Evolutionary conservation across 2,888 invertebrate genomes (phyloP), one percentile per base, ranked within the genome.

Genomic region (Epicampocera succincta): DNA sequence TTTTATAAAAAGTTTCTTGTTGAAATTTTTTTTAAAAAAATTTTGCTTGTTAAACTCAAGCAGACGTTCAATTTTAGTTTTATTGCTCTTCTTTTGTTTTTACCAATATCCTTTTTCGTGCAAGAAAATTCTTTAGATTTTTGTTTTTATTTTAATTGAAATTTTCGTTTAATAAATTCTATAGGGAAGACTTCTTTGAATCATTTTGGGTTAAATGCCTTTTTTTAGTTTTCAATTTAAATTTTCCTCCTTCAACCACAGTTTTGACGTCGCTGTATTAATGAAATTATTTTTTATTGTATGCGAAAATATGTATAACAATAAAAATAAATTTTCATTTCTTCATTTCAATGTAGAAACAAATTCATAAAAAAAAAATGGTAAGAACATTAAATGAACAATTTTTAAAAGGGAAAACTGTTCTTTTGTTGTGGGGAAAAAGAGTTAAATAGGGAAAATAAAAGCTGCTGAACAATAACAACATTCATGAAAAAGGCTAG

Each of bases 401-500:
- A 40, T n/a, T 66, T 38, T 60, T 73, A 61, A 48, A 29, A 52
- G 19, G 33, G 13, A 61, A 66, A 61, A 6, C 38, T n/a, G 52
- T 15, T 21, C 38, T 38, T 44, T 42, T 13, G 58, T 66, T 33
- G 6, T 19, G 33, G 52, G 4, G 21, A 63, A 61, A 56, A 44
- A 15, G 48, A 11, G 9, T 61, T 48, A 33, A 65, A 17, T 42
- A 17, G 48, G n/a, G 52, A 65, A 65, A 40, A 68, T 46, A 65
- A 42, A 13, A 72, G 50, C 42, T 48, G 17, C 38, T 42, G 50
- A 66, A 60, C 12, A 72, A 75, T 17, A 80, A 63, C 63, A 65
- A 80, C 58, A 81, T 72, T 76, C 44, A 66, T 29, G 44, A 21
- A n/a, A 58, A 74, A 56, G 21, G 63, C 54, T 46, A 68, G 48